A percentile compares a stretch with the other conserved stretches of the same genome.
These are phyloP conservation scores for Helicoverpa armigera DNA, from an alignment of 1,140 invertebrate genomes.

Conservation along the genomic window DNA sequence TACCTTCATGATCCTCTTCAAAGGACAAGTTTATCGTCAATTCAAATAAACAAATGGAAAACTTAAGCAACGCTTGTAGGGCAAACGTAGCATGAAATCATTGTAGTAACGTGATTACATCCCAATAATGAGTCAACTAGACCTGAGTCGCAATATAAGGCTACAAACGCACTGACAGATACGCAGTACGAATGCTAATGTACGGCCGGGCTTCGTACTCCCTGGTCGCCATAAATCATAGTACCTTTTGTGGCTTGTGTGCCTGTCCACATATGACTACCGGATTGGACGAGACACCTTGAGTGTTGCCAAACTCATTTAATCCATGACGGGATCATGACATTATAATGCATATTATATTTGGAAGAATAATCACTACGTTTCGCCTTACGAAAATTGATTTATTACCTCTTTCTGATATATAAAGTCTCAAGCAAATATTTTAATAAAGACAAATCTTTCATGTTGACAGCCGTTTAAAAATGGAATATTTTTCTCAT, in stretches of 20 bases:
- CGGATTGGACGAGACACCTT: conserved; percentile 50
- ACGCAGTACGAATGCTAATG: conserved; percentile 63
- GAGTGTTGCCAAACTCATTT: conserved; percentile 26
- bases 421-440: background rate
- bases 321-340: conserved; percentile 12
- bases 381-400: background rate
- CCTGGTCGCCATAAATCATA: conserved; percentile 67
- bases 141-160: conserved; percentile 46
- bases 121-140: conserved; percentile 50
- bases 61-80: conserved; percentile 4
- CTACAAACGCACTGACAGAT: conserved; percentile 50
- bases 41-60: conserved; percentile 4
- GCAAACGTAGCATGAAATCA: conserved; percentile 21
- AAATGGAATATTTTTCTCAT: conserved; percentile 5
- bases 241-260: conserved; percentile 67
- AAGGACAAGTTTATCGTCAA: background rate
- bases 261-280: conserved; percentile 60
- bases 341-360: conserved; percentile 12
- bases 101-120: conserved; percentile 39
- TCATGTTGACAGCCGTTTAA: background rate
- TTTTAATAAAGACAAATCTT: conserved; percentile 1
- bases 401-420: background rate
- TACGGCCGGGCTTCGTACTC: conserved; percentile 32
- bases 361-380: conserved; percentile 3
- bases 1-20: background rate